Evolutionary conservation across 2,113 vertebrate genomes (phyloP), one percentile per base, ranked within the genome.

Genomic region (Sapayoa aenigma): DNA sequence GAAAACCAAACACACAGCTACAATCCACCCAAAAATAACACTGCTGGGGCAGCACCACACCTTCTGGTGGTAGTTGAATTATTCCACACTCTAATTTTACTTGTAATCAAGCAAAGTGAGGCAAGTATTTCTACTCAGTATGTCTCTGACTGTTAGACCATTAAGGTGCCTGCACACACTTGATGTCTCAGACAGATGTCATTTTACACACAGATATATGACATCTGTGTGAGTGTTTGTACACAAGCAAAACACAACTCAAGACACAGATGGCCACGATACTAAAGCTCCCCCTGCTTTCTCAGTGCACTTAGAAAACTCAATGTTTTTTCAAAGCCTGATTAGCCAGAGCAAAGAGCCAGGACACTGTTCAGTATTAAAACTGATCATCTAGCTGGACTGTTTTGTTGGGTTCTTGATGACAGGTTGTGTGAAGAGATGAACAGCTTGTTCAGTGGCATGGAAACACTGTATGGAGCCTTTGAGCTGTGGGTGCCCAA

Each of bases 181-280:
- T 74, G 52, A 75, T 0, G 0, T 75, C 22, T 78, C 46, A 42
- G 46, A 42, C 17, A 87, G n/a, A 77, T 9, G 9, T 21, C 0
- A 65, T 44, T 93, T 84, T 72, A 84, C 35, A 87, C 41, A 72
- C 1, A 11, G 74, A 66, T n/a, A 24, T 2, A 72, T 30, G 22
- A 59, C 1, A 3, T 13, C 12, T 49, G 1, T 20, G 15, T 41
- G 25, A 41, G 15, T n/a, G 11, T 30, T 44, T 1, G 2, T 22
- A 82, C 23, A 58, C 5, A 62, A 6, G 31, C 19, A 91, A 84
- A 84, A 75, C 13, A 9, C 33, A 65, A 59, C 23, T 52, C 65
- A 59, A 84, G 69, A 65, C 9, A 55, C 6, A 52, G 0, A 0
- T 22, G 42, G 22, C 23, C 30, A 50, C 5, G 0, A 0, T 33